Evolutionary conservation across 2,888 invertebrate genomes (phyloP).

Genomic region (Carcina quercana): DNA sequence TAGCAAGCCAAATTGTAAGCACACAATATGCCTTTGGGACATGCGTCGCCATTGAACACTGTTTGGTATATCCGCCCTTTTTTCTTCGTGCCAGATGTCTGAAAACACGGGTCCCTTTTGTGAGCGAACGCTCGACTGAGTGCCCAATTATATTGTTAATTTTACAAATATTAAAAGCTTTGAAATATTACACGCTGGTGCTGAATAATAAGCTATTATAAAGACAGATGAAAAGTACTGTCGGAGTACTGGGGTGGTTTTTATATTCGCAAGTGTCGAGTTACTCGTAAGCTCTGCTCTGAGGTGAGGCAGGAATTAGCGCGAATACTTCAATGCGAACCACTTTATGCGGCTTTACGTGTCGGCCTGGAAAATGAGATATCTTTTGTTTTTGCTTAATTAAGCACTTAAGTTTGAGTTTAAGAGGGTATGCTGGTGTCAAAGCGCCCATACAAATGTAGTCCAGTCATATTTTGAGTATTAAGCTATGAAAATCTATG

Average conservation of each 20-base stretch:
- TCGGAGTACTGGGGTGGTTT: constrained; percentile 21
- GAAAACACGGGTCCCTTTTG: constrained; percentile 35
- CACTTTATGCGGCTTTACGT: no score
- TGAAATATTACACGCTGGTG: constrained; percentile 62
- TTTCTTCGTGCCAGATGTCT: constrained; percentile 64
- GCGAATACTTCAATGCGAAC: no score
- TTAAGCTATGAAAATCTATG: no score
- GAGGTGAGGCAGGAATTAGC: constrained; percentile 23
- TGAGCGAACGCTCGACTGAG: constrained; percentile 46
- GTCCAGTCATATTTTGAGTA: no score
- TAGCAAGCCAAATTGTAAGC: constrained; percentile 15
- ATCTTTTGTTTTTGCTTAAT: no score
- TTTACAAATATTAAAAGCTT: constrained; percentile 62
- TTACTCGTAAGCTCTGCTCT: constrained; percentile 24
- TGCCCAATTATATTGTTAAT: constrained; percentile 75
- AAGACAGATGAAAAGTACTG: constrained; percentile 17
- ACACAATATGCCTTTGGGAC: constrained; percentile 47
- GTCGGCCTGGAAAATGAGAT: no score
- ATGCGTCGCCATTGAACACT: constrained; percentile 56
- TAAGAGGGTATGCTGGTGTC: no score
- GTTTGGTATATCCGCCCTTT: constrained; percentile 72
- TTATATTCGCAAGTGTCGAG: constrained; percentile 27
- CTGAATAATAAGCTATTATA: constrained; percentile 69
- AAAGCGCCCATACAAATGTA: no score
- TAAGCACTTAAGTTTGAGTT: no score